A percentile compares a stretch with the other conserved stretches of the same genome.
phyloP scores from a whole-genome alignment of 1,140 invertebrate species.

The Cardiocondyla obscurior region DNA sequence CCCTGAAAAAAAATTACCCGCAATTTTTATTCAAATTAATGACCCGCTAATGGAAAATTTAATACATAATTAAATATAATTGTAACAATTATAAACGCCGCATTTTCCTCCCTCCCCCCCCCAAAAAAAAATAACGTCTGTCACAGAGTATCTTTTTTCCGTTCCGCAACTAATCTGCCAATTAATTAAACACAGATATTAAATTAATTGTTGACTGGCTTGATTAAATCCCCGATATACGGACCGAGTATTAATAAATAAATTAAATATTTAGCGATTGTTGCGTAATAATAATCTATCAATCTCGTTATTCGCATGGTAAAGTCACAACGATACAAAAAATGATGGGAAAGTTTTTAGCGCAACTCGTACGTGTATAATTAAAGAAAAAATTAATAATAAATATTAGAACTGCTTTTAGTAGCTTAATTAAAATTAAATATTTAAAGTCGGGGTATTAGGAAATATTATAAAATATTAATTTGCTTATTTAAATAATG shows the following conservation, averaged over 20 bases:
- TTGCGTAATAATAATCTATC: conserved; percentile 15
- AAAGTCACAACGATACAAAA: background rate
- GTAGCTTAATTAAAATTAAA: too few relatives aligned
- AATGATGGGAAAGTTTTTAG: background rate
- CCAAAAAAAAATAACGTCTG: background rate
- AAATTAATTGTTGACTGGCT: too few relatives aligned
- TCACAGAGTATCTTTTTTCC: background rate
- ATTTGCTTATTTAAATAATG: background rate
- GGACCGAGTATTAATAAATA: conserved; percentile 22
- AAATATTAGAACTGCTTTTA: background rate
- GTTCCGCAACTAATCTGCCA: background rate
- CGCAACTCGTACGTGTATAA: background rate
- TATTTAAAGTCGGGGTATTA: too few relatives aligned
- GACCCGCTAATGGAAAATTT: conserved; percentile 4
- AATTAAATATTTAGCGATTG: background rate
- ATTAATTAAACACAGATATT: conserved; percentile 32
- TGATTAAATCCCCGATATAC: conserved; percentile 11
- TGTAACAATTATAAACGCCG: conserved; percentile 39
- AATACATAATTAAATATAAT: conserved; percentile 40
- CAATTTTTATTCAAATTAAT: conserved; percentile 29
- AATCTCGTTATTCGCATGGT: background rate
- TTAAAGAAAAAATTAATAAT: conserved; percentile 20
- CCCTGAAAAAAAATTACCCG: background rate
- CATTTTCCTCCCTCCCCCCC: too few relatives aligned
- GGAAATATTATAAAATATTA: background rate